Conservation (phyloP, 92 coral and sea anemone genomes). For the Zoanthus solanderi region DNA sequence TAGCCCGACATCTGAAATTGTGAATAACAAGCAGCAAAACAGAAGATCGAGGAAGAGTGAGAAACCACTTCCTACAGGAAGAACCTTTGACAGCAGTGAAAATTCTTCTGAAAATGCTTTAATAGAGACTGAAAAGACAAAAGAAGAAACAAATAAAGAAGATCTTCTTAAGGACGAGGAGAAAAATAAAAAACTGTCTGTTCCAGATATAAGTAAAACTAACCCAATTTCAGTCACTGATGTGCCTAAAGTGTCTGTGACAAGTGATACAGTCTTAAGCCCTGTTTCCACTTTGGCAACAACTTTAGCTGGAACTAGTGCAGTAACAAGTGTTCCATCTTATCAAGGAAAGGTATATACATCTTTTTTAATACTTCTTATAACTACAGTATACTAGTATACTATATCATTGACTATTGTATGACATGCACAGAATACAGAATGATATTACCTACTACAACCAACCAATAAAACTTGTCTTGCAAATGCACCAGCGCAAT, state of each 20-base stretch:
- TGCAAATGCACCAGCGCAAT: too few species aligned
- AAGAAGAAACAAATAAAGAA: slow-evolving; percentile 16
- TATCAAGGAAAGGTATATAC: slow-evolving; percentile 28
- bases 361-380: too few species aligned
- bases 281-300: neutral
- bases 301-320: neutral
- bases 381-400: too few species aligned
- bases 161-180: neutral
- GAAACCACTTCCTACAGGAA: slow-evolving; percentile 64
- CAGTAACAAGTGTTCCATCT: neutral
- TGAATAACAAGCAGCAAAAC: slow-evolving; percentile 53
- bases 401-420: too few species aligned
- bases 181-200: neutral
- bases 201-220: neutral
- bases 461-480: too few species aligned
- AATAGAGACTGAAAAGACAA: neutral
- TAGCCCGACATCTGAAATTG: slow-evolving; percentile 69
- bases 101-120: neutral
- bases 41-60: slow-evolving; percentile 73
- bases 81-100: slow-evolving; percentile 2
- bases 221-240: neutral
- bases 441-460: too few species aligned
- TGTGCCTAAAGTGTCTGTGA: neutral
- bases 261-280: neutral
- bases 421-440: too few species aligned